Evolutionary conservation across 2,113 vertebrate genomes (phyloP).

Genomic region (Saccopteryx leptura): DNA sequence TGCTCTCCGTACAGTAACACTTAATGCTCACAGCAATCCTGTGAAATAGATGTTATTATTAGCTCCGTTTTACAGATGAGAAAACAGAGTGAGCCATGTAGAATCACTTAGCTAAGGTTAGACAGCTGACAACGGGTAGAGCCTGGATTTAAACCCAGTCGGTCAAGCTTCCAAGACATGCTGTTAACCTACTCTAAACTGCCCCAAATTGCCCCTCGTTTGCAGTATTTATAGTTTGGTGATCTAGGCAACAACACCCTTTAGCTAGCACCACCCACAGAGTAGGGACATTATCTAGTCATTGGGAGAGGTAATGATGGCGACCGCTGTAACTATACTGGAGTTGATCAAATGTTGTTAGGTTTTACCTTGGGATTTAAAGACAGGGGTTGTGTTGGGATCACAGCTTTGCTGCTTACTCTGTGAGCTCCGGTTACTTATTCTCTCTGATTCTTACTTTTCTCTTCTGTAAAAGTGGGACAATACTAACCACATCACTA

Average conservation of each 20-base stretch:
- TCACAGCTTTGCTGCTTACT: not conserved
- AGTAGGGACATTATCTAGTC: not conserved
- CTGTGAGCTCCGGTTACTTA: not conserved
- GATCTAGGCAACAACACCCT: not conserved
- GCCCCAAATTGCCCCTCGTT: not conserved
- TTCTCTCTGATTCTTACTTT: not conserved
- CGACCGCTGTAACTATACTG: not conserved
- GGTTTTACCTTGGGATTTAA: not conserved
- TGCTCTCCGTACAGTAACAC: not conserved
- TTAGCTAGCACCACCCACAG: not conserved
- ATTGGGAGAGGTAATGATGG: not conserved
- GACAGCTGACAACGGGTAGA: not conserved
- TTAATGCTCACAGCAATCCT: not conserved
- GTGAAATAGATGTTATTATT: not conserved
- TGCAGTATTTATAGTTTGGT: not conserved
- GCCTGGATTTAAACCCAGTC: not conserved
- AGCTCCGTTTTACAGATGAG: conserved; percentile 27
- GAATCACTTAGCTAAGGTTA: not conserved
- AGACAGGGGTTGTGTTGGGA: not conserved
- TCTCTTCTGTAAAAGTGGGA: not conserved
- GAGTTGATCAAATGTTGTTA: not conserved
- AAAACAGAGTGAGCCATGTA: not conserved
- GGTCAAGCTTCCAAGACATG: not conserved
- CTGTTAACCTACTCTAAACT: not conserved
- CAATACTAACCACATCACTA: not conserved